phyloP scores from a whole-genome alignment of 2,888 invertebrate species.

The Nemotelus nigrinus region DNA sequence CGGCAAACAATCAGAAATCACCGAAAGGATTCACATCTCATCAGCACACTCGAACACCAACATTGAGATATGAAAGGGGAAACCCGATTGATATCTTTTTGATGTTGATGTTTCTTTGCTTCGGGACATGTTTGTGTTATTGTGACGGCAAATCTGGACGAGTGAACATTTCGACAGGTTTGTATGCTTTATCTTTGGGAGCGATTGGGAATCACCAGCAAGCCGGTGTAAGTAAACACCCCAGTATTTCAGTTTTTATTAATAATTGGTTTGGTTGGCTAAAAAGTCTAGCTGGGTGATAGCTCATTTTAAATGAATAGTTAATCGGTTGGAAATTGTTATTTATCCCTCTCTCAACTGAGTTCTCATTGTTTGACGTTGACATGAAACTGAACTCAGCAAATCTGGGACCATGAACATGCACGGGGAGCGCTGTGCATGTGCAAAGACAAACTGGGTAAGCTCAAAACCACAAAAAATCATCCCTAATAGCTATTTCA shows the following conservation, averaged over 20 bases:
- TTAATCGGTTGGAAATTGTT: constrained; percentile 51
- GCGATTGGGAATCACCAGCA: too few relatives aligned
- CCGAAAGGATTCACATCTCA: constrained; percentile 47
- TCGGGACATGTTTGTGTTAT: constrained; percentile 45
- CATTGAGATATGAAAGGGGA: constrained; percentile 14
- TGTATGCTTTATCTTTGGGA: not conserved
- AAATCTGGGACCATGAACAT: too few relatives aligned
- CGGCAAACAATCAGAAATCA: constrained; percentile 45
- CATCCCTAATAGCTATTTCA: constrained; percentile 27
- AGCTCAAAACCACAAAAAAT: constrained; percentile 38
- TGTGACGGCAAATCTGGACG: not conserved
- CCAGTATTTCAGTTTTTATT: too few relatives aligned
- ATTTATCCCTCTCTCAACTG: constrained; percentile 34
- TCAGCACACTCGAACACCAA: constrained; percentile 30
- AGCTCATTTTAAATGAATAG: constrained; percentile 46
- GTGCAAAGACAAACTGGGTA: not conserved
- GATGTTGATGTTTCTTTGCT: constrained; percentile 35
- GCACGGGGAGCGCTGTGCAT: not conserved
- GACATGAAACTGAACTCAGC: too few relatives aligned
- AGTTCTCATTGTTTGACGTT: not conserved
- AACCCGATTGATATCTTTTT: constrained; percentile 39
- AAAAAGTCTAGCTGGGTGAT: not conserved
- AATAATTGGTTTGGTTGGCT: too few relatives aligned
- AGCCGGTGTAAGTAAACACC: too few relatives aligned
- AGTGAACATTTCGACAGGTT: not conserved